A percentile compares a stretch with the other conserved stretches of the same genome.
Conservation (phyloP, 2,113 vertebrate species). For the Rousettus leschenaultii region DNA sequence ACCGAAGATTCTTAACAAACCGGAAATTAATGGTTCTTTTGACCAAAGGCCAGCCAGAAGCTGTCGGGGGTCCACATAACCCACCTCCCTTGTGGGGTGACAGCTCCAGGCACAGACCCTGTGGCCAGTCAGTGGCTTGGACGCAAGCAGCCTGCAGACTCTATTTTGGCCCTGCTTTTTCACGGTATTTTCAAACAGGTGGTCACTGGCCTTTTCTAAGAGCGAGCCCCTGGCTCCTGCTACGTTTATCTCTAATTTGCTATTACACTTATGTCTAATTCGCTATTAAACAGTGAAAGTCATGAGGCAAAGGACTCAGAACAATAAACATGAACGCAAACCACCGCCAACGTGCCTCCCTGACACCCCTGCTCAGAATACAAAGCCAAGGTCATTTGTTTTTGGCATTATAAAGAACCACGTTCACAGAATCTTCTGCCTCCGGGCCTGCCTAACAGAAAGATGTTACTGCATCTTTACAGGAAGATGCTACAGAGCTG, state of each 20-base stretch:
- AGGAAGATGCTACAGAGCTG: neutral
- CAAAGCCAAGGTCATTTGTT: neutral
- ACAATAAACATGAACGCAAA: neutral
- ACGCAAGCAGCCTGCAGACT: neutral
- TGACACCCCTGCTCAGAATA: neutral
- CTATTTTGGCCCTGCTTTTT: neutral
- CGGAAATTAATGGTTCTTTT: neutral
- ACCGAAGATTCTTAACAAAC: neutral
- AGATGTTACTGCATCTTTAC: neutral
- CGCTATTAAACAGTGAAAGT: neutral
- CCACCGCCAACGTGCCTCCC: fast-evolving
- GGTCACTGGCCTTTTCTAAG: neutral
- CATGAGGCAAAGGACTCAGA: neutral
- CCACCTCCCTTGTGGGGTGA: fast-evolving
- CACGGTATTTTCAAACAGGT: neutral
- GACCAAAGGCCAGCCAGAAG: neutral
- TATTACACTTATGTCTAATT: neutral
- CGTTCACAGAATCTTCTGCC: neutral
- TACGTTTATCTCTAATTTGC: neutral
- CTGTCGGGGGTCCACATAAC: neutral
- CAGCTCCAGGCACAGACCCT: neutral
- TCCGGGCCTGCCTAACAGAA: neutral
- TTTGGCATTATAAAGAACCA: neutral
- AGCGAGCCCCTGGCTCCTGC: neutral
- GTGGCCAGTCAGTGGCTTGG: neutral